A percentile compares a stretch with the other conserved stretches of the same genome.
Evolutionary conservation across 1,140 invertebrate species (phyloP).

Genomic region (Cydia fagiglandana): DNA sequence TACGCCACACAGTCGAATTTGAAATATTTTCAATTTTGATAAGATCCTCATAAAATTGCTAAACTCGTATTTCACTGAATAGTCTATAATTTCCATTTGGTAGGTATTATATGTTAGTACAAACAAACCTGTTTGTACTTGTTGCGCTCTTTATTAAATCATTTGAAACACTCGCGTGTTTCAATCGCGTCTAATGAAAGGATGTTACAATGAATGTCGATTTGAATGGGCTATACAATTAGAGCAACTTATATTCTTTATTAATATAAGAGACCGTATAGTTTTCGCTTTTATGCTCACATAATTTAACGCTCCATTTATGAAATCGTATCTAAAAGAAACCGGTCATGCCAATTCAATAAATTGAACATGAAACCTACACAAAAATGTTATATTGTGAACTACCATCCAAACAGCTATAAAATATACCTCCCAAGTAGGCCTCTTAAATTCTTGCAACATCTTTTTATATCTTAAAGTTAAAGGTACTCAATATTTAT

Average conservation of each 20-base stretch:
- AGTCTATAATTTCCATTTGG: slow-evolving; percentile 45
- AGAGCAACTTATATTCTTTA: slow-evolving; percentile 6
- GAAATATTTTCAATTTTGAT: neutral
- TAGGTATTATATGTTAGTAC: slow-evolving; percentile 32
- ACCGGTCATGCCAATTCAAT: neutral
- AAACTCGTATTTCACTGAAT: slow-evolving; percentile 45
- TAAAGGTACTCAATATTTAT: neutral
- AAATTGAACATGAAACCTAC: neutral
- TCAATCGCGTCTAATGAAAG: slow-evolving; percentile 31
- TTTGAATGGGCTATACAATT: slow-evolving; percentile 31
- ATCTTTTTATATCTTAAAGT: neutral
- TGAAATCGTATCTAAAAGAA: neutral
- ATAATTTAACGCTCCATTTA: neutral
- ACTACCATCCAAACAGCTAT: neutral
- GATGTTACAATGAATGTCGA: slow-evolving; percentile 21
- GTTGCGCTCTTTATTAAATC: slow-evolving; percentile 42
- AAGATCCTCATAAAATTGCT: neutral
- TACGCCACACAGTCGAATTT: neutral
- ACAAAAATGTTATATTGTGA: neutral
- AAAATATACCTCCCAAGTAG: neutral
- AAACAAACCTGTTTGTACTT: slow-evolving; percentile 49
- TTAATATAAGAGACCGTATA: neutral
- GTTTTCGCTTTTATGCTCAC: neutral
- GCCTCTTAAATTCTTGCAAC: neutral
- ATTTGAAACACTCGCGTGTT: slow-evolving; percentile 37